Evolutionary conservation across 1,140 invertebrate species (phyloP).

Genomic region (Apis dorsata): DNA sequence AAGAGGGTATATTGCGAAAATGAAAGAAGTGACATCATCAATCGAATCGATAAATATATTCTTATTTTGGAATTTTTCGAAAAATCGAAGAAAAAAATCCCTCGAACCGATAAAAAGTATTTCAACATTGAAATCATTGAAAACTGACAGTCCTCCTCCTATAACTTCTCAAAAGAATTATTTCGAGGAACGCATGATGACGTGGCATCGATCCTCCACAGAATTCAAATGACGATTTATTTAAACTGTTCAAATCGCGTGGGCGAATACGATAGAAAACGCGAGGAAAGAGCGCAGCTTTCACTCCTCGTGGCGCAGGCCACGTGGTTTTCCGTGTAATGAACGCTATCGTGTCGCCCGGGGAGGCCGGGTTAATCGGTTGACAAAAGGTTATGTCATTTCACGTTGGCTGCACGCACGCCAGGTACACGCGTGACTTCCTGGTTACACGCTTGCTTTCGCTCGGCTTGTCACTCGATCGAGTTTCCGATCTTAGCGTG

Average conservation of each 20-base stretch:
- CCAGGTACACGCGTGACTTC: neutral
- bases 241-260: neutral
- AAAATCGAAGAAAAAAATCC: too few relatives aligned
- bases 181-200: too few relatives aligned
- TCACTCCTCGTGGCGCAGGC: neutral
- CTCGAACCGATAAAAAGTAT: too few relatives aligned
- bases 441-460: neutral
- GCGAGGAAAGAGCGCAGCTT: neutral
- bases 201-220: too few relatives aligned
- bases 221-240: too few relatives aligned
- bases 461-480: neutral
- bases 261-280: neutral
- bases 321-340: neutral
- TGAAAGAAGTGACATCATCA: too few relatives aligned
- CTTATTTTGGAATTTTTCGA: too few relatives aligned
- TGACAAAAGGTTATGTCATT: neutral
- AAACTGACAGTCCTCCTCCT: too few relatives aligned
- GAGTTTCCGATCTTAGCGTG: neutral
- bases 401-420: neutral
- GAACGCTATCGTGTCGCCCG: neutral
- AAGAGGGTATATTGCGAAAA: too few relatives aligned
- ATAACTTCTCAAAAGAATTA: too few relatives aligned
- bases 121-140: too few relatives aligned
- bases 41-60: too few relatives aligned
- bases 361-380: slow-evolving; percentile 9